Base-by-base conservation (phyloP, 2,113 vertebrate genomes). In the Notarius lentiginosus region DNA sequence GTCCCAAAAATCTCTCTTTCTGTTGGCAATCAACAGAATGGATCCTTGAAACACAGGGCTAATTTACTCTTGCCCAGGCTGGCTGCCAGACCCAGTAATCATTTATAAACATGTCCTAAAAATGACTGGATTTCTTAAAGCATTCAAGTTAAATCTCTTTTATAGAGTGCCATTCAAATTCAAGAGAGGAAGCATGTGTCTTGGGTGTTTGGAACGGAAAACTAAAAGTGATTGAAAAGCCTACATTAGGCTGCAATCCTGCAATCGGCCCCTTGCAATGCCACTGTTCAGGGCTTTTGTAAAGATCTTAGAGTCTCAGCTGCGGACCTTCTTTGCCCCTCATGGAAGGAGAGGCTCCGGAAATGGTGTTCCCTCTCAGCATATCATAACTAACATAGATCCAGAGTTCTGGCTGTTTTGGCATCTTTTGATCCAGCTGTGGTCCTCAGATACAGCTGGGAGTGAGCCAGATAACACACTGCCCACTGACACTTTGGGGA, bases 111-210 rank as follows among this genome's bases (percentile, higher is more conserved):
- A 10, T 76, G n/a, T 53, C 80, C 41, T 83, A 66, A 87, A 83
- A 77, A 72, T 53, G n/a, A 75, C 66, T 53, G 68, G 56, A 27
- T 55, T 24, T 70, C 30, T 72, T 58, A 30, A 63, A 83, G 61
- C 61, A 27, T 7, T 72, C n/a, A 81, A 82, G 81, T 51, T 20
- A 68, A 73, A 87, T 89, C 47, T 84, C 61, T 79, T 79, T 84
- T 27, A 87, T 51, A 61, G 20, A 83, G n/a, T 22, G 27, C 66
- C 55, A 83, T 82, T 55, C 5, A 53, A 84, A 83, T 63, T 83
- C 77, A 22, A 87, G 83, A 76, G 58, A 92, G 94, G 94, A 95
- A 95, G 92, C 87, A 79, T 61, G 84, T 58, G n/a, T 79, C 34
- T 49, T 82, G 47, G 75, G 41, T 85, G 88, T 90, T 87, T 92